Evolutionary conservation across 2,113 vertebrate genomes (phyloP), one percentile per base, ranked within the genome.

Genomic region (Thryonomys swinderianus): DNA sequence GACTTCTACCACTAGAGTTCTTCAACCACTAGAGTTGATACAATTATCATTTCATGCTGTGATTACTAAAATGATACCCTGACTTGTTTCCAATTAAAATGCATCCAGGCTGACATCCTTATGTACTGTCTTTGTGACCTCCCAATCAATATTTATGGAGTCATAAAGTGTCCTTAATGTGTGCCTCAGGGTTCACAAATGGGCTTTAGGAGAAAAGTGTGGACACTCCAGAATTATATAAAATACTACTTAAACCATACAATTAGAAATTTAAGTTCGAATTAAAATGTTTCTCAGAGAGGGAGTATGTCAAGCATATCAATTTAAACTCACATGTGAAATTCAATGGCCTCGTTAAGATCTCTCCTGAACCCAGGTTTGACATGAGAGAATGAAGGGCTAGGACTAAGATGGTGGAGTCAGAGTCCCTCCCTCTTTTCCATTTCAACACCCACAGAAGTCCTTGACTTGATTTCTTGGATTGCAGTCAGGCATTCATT

Each of bases 51-150:
- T 81, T 86, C 76, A 82, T 80, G 69, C 12, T 51, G 90, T 78
- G 91, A 37, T 67, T 96, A 48, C 76, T 95, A 93, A 48, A 91
- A 91, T 74, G 3, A 5, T 81, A 80, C 80, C 64, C 64, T 84
- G 87, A 91, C 89, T 97, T 94, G 40, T 45, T 93, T 84, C 74
- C 57, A 92, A 53, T 91, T 96, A 87, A 95, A 95, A 93, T 93
- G 62, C 45, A 84, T 87, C 42, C 42, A 34, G 79, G 30, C 62
- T 14, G 5, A 61, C n/a, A 97, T 40, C 95, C 53, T 79, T 88
- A 83, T 83, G 40, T 66, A 89, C 51, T 85, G 0, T 96, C 78
- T 83, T 16, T 87, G 85, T 91, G 85, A 93, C 66, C 51, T 85
- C 53, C 73, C 90, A 62, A 74, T 90, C 83, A 93, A 95, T 93